Conservation (phyloP, 2,888 invertebrate genomes). For the Agapostemon virescens region DNA sequence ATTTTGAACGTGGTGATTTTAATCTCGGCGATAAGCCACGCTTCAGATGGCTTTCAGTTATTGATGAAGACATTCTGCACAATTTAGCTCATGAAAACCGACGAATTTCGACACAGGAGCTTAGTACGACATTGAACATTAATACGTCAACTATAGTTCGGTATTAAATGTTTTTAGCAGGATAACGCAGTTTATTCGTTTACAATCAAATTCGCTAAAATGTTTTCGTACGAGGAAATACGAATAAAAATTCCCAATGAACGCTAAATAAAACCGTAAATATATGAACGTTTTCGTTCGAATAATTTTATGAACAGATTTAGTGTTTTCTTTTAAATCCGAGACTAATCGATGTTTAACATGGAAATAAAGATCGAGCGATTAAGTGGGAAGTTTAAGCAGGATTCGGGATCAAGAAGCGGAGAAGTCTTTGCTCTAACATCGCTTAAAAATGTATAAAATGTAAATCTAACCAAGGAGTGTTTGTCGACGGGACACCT, state of each 20-base stretch:
- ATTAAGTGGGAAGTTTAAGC: conserved; percentile 40
- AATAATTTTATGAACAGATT: no score
- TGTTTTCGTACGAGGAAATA: neutral
- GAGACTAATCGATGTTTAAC: conserved; percentile 9
- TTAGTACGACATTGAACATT: neutral
- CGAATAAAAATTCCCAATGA: neutral
- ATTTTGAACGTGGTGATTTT: neutral
- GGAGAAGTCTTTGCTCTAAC: conserved; percentile 54
- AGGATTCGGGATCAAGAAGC: conserved; percentile 42
- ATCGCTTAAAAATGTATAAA: conserved; percentile 80
- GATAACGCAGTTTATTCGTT: neutral
- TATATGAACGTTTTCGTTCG: neutral
- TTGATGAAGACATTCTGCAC: conserved; percentile 7
- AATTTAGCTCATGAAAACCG: neutral
- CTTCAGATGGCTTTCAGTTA: conserved; percentile 32
- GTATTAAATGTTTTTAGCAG: neutral
- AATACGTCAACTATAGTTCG: neutral
- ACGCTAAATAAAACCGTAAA: neutral
- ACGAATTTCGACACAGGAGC: neutral
- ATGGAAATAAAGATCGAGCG: conserved; percentile 19
- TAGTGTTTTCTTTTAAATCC: no score
- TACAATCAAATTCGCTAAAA: neutral
- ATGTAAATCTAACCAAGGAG: conserved; percentile 79
- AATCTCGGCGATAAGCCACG: neutral
- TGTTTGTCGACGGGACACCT: conserved; percentile 77